Evolutionary conservation across 2,113 vertebrate species (phyloP).

Genomic region (Megaceryle torquata): DNA sequence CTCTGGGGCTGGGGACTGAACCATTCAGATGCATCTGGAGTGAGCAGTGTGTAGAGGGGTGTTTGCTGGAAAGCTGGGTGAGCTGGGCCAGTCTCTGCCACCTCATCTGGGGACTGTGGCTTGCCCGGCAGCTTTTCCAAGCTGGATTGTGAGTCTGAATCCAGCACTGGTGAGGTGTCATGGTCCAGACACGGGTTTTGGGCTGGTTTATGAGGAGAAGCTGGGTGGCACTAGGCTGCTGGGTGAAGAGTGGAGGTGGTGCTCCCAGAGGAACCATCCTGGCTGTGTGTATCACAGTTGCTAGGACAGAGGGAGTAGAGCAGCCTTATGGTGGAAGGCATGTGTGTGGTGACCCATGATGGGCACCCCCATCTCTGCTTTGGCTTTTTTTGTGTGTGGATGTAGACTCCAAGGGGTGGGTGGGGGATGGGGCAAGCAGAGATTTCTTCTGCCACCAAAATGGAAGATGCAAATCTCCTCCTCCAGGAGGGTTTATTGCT

Average conservation of each 20-base stretch:
- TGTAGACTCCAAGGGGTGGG: not conserved
- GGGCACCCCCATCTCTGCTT: not conserved
- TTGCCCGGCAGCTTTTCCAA: not conserved
- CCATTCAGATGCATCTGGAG: accelerated
- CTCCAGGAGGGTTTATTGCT: not conserved
- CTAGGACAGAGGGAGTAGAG: accelerated
- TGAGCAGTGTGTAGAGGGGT: accelerated
- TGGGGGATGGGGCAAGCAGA: accelerated
- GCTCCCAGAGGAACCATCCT: not conserved
- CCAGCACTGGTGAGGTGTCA: not conserved
- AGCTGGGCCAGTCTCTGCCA: not conserved
- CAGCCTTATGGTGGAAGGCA: accelerated
- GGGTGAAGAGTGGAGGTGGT: not conserved
- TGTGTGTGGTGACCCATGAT: not conserved
- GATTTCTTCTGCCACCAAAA: not conserved
- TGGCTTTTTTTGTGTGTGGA: not conserved
- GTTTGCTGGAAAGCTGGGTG: not conserved
- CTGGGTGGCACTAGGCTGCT: not conserved
- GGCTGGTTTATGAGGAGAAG: not conserved
- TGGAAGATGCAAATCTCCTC: not conserved
- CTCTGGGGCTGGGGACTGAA: not conserved
- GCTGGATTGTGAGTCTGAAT: not conserved
- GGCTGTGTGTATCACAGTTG: not conserved
- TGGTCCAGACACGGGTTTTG: not conserved
- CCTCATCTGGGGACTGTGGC: accelerated